Evolutionary conservation across 2,797 vertebrate species (phyloP).

Genomic region (Scolopax rusticola): DNA sequence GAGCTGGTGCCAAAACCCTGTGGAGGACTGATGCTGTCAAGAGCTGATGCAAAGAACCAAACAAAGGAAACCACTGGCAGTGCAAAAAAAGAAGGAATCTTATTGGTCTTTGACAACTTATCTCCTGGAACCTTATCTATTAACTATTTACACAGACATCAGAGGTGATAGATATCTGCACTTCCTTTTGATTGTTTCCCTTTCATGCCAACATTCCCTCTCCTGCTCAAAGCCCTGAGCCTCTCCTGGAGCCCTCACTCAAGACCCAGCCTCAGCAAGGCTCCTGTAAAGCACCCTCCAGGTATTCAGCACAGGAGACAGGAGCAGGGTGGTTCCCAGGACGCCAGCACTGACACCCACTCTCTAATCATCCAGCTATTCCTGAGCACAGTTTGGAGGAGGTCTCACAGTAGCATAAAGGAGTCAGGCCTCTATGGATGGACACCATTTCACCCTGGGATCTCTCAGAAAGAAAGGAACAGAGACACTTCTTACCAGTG

Average conservation of each 20-base stretch:
- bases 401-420: neutral
- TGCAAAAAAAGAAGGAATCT: neutral
- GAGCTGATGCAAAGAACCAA: neutral
- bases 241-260: neutral
- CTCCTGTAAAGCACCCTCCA: neutral
- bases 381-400: neutral
- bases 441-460: neutral
- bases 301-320: neutral
- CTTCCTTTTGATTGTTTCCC: constrained; percentile 21
- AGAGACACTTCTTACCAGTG: neutral
- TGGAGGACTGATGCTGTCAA: neutral
- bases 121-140: neutral
- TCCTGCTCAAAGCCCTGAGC: neutral
- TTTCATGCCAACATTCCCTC: neutral
- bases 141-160: neutral
- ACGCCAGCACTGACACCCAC: neutral
- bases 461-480: neutral
- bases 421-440: neutral
- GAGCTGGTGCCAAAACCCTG: neutral
- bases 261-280: neutral
- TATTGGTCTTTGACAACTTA: neutral
- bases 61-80: neutral
- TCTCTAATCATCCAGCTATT: neutral
- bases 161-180: neutral
- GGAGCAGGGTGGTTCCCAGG: neutral